phyloP scores from a whole-genome alignment of 2,113 vertebrate genomes.

The Protomyctophum bolini region DNA sequence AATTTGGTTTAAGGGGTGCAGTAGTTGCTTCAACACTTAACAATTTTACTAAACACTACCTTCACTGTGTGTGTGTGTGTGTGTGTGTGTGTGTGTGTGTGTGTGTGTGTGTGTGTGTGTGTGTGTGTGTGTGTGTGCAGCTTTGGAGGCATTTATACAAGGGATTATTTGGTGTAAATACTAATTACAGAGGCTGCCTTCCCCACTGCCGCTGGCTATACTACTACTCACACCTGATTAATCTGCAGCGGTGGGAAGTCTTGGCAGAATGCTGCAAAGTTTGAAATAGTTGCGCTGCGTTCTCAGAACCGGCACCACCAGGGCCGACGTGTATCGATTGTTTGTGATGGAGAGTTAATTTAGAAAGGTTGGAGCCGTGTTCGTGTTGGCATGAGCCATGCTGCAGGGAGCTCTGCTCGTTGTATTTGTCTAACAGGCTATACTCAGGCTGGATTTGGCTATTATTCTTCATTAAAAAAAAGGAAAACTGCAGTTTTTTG shows the following conservation, averaged over 20 bases:
- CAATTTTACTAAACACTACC: no score
- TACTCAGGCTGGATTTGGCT: slow-evolving; percentile 42
- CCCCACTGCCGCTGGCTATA: neutral
- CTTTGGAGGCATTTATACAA: neutral
- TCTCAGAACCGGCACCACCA: slow-evolving; percentile 24
- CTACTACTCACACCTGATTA: slow-evolving; percentile 33
- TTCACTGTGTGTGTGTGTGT: neutral
- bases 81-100: neutral
- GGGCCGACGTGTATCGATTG: slow-evolving; percentile 55
- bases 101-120: neutral
- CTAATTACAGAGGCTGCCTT: slow-evolving; percentile 6
- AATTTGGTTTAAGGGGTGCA: neutral
- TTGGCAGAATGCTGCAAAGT: slow-evolving; percentile 35
- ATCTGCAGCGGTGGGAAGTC: slow-evolving; percentile 15
- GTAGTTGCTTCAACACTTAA: neutral
- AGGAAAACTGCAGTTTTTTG: slow-evolving; percentile 35
- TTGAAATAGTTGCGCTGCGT: slow-evolving; percentile 16
- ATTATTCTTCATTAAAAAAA: slow-evolving; percentile 71
- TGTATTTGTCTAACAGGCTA: slow-evolving; percentile 63
- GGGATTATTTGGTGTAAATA: slow-evolving; percentile 28
- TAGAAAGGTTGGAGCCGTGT: slow-evolving; percentile 43
- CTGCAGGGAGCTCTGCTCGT: slow-evolving; percentile 27
- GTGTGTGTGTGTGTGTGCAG: neutral
- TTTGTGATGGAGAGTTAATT: slow-evolving; percentile 54
- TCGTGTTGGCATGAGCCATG: slow-evolving; percentile 11